These are phyloP conservation scores for Drosophila nr. medialis DNA, from an alignment of 2,888 invertebrate genomes.

Conservation along the genomic window DNA sequence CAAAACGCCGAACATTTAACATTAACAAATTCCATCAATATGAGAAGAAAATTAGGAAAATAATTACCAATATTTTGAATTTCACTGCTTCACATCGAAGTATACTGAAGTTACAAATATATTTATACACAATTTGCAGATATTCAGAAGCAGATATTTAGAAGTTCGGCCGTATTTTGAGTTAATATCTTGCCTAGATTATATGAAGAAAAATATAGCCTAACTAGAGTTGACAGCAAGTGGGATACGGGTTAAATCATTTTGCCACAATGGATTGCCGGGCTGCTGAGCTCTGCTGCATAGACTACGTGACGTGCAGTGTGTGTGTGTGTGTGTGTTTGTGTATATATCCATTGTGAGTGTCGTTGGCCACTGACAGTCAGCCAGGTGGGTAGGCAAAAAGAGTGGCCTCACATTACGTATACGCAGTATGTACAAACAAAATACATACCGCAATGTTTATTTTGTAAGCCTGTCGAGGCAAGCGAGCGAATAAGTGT, in stretches of 20 bases:
- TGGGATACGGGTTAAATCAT: constrained; percentile 62
- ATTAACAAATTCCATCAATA: not conserved
- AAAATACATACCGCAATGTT: constrained; percentile 78
- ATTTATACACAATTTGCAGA: too few species aligned
- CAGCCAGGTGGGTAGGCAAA: constrained; percentile 59
- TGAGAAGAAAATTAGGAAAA: not conserved
- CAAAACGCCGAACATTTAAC: not conserved
- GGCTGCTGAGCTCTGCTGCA: constrained; percentile 54
- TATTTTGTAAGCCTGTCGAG: constrained; percentile 73
- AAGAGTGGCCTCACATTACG: constrained; percentile 70
- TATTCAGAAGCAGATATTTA: not conserved
- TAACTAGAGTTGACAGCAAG: constrained; percentile 13
- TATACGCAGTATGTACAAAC: constrained; percentile 75
- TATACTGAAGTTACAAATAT: not conserved
- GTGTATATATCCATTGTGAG: constrained; percentile 40
- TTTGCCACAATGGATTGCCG: constrained; percentile 53
- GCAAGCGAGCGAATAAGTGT: constrained; percentile 75
- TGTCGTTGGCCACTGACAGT: constrained; percentile 47
- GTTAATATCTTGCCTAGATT: not conserved
- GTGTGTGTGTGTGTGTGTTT: constrained; percentile 4
- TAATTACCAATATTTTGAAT: too few species aligned
- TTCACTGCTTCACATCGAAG: not conserved
- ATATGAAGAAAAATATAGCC: not conserved
- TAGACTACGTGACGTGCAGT: constrained; percentile 41
- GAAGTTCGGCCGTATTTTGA: not conserved